A percentile compares a stretch with the other conserved stretches of the same genome.
phyloP scores from a whole-genome alignment of 2,113 vertebrate genomes.

The Lasiurus cinereus region DNA sequence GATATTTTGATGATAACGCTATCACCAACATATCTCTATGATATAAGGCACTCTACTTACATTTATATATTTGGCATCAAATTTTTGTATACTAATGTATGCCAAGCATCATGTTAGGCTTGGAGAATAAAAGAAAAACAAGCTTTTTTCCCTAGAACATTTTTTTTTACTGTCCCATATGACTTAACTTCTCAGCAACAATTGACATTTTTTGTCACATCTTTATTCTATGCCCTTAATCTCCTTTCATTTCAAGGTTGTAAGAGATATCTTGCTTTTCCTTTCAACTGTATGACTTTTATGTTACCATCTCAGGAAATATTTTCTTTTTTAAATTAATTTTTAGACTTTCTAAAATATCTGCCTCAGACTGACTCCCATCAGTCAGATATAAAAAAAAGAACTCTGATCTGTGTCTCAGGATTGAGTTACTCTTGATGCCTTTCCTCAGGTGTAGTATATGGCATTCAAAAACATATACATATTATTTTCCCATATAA shows the following conservation, averaged over 20 bases:
- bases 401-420: background rate
- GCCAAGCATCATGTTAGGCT: background rate
- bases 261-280: background rate
- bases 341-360: background rate
- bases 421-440: background rate
- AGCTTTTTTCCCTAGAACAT: background rate
- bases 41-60: background rate
- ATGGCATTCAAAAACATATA: background rate
- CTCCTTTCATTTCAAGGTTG: background rate
- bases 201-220: background rate
- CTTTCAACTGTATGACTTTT: background rate
- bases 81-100: background rate
- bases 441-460: background rate
- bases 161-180: background rate
- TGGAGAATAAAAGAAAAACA: background rate
- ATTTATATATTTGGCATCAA: background rate
- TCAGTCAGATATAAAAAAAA: background rate
- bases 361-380: background rate
- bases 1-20: background rate
- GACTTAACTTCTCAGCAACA: background rate
- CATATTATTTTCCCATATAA: background rate
- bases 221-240: background rate
- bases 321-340: background rate
- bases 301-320: conserved; percentile 8
- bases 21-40: background rate